Percentiles rank a stretch among this genome's conserved stretches.
These are phyloP conservation scores for Tokudaia tokunoshimensis DNA, from an alignment of 2,797 vertebrate genomes.

Conservation along the genomic window DNA sequence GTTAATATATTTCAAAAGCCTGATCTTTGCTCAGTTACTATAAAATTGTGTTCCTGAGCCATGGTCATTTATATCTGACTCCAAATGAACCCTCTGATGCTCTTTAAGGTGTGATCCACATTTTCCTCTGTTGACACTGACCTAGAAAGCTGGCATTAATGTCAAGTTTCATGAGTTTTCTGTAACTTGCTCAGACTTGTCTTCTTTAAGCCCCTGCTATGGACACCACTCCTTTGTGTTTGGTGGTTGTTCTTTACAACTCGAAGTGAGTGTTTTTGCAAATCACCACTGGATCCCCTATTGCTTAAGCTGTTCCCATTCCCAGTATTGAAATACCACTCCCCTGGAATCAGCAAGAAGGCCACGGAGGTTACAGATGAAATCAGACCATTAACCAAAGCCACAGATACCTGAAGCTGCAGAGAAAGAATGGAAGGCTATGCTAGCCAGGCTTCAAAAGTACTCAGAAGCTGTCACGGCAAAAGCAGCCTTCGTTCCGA, in stretches of 20 bases:
- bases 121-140: not conserved
- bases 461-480: slow-evolving; percentile 3
- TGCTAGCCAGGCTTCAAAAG: not conserved
- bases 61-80: not conserved
- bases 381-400: slow-evolving; percentile 35
- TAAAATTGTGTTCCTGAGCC: not conserved
- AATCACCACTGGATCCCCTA: not conserved
- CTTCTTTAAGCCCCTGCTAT: not conserved
- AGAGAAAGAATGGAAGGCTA: not conserved
- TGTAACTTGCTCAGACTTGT: not conserved
- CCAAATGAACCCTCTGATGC: not conserved
- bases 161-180: not conserved
- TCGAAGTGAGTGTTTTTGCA: not conserved
- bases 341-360: slow-evolving; percentile 26
- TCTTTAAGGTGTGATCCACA: no score
- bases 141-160: not conserved
- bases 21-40: not conserved
- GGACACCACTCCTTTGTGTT: not conserved
- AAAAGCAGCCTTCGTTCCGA: not conserved
- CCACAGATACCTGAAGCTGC: slow-evolving; percentile 61
- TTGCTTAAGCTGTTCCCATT: not conserved
- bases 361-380: slow-evolving; percentile 11
- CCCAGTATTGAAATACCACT: slow-evolving; percentile 23
- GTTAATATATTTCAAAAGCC: not conserved
- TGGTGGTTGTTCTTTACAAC: not conserved